Evolutionary conservation across 2,113 vertebrate species (phyloP), one percentile per base, ranked within the genome.

Genomic region (Gulo gulo): DNA sequence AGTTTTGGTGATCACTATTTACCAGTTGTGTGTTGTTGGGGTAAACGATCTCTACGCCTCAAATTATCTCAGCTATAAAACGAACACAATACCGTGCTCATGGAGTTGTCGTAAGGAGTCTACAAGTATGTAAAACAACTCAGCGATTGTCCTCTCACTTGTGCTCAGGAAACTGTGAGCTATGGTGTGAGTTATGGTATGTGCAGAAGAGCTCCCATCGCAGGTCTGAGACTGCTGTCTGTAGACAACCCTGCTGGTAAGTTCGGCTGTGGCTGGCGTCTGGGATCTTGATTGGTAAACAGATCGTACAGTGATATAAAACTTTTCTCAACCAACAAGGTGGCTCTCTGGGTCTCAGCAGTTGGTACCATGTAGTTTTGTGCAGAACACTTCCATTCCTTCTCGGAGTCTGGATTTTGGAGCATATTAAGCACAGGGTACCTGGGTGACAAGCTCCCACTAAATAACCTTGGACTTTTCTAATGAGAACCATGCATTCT

Each of bases 141-240:
- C n/a, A 20, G 24, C 7, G 24, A 20, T 6, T 4, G 8, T 7
- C 23, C 20, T 39, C 45, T 2, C 21, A 1, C 4, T 59, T 50
- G 36, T 11, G 6, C 8, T 42, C 47, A 13, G 9, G 23, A 23
- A 39, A 47, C 18, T n/a, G 6, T 5, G 10, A 26, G 5, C 9
- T 0, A 0, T 24, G 18, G 6, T 55, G 45, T 7, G 21, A 21
- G 47, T 71, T 59, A 52, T 26, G 20, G 0, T 0, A 18, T 0
- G 26, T 14, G 11, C 8, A 29, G n/a, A 20, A 6, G 36, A 29
- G 39, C 11, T 42, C 14, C 15, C 4, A 45, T 4, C 11, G 1
- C 59, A 55, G n/a, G 26, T 24, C 55, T 1, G 26, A 23, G 52
- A n/a, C 76, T 12, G 4, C 6, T 18, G 29, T 45, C 59, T 78